phyloP scores from a whole-genome alignment of 2,797 vertebrate genomes.

The Galagoides demidoff region DNA sequence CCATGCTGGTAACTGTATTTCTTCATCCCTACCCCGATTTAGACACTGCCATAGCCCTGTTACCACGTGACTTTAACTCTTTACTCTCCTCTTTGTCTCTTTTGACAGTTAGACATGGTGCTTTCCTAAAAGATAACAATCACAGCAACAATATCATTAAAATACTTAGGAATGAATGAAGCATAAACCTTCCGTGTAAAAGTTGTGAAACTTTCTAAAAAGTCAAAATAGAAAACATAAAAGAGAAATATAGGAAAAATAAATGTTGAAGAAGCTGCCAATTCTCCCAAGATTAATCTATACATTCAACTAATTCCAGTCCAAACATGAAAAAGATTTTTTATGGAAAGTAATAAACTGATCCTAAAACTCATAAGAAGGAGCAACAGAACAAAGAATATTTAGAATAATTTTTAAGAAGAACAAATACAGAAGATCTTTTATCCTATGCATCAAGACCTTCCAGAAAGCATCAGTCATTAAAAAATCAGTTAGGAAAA shows the following conservation, averaged over 20 bases:
- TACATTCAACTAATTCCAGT: not conserved
- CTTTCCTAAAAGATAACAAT: not conserved
- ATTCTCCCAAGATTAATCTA: not conserved
- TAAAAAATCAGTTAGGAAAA: not conserved
- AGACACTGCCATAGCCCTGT: not conserved
- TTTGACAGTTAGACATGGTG: not conserved
- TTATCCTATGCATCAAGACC: not conserved
- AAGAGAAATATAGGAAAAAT: not conserved
- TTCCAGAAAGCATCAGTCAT: not conserved
- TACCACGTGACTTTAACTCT: not conserved
- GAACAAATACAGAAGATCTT: not conserved
- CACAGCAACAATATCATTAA: not conserved
- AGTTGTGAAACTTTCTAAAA: not conserved
- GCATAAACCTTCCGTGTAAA: not conserved
- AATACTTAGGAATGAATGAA: not conserved
- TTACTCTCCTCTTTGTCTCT: not conserved
- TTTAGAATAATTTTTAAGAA: not conserved
- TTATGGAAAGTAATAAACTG: not conserved
- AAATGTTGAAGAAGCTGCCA: not conserved
- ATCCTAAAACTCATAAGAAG: not conserved
- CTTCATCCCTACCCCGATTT: not conserved
- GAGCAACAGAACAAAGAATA: not conserved
- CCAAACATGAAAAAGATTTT: not conserved
- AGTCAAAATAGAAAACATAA: not conserved
- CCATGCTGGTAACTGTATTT: not conserved